Evolutionary conservation across 1,140 invertebrate genomes (phyloP).

Genomic region (Bombus pyrosoma): DNA sequence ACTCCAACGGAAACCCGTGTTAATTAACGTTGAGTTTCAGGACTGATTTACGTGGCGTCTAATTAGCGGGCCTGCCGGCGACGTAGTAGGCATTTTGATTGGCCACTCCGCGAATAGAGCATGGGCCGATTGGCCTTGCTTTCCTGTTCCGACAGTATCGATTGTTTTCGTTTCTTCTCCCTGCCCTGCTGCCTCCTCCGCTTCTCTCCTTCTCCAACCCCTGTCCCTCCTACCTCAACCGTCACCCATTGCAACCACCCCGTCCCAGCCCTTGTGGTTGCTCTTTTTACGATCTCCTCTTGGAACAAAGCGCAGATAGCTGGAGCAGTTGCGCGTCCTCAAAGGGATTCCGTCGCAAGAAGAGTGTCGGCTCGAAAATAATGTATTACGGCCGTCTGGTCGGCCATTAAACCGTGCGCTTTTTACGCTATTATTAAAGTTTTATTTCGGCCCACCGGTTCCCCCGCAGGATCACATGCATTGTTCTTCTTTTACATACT

Average conservation of each 20-base stretch:
- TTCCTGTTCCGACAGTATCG: constrained; percentile 74
- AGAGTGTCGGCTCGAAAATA: constrained; percentile 56
- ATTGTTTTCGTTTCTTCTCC: constrained; percentile 71
- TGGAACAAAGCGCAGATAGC: constrained; percentile 52
- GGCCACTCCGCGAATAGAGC: constrained; percentile 76
- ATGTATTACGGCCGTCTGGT: constrained; percentile 44
- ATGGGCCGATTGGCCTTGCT: constrained; percentile 74
- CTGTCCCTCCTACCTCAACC: not conserved
- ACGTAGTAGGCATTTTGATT: constrained; percentile 82
- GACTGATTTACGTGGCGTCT: constrained; percentile 83
- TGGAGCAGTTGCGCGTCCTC: constrained; percentile 49
- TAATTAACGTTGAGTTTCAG: constrained; percentile 83
- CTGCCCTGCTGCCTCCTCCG: constrained; percentile 18
- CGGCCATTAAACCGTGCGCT: constrained; percentile 36
- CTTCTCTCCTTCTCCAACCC: not conserved
- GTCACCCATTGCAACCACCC: not conserved
- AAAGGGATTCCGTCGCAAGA: constrained; percentile 52
- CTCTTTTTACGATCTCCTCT: constrained; percentile 45
- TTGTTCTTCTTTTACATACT: constrained; percentile 43
- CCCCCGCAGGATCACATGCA: constrained; percentile 9
- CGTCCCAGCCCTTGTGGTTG: not conserved
- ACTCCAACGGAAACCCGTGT: constrained; percentile 80
- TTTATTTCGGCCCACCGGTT: constrained; percentile 36
- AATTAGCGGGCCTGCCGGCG: constrained; percentile 81
- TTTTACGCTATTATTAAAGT: constrained; percentile 52